Evolutionary conservation across 2,797 vertebrate genomes (phyloP), one percentile per base, ranked within the genome.

Genomic region (Smutsia gigantea): DNA sequence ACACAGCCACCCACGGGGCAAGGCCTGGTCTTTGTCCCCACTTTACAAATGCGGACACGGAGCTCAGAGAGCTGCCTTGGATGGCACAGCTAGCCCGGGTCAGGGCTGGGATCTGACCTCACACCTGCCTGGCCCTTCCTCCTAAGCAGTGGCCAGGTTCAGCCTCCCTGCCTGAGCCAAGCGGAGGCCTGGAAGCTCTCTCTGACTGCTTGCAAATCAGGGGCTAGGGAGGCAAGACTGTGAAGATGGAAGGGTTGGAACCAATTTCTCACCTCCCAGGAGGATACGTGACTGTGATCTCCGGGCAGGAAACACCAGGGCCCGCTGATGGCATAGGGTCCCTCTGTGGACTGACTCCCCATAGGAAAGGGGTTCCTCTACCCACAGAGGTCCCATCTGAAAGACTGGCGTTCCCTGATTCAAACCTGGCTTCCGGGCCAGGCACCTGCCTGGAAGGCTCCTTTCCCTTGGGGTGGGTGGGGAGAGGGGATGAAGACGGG

Each of bases 91-190:
- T 15, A n/a, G 68, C 51, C 39, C 18, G 18, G 27, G 7, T 27
- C 81, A 57, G 57, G 53, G 61, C 27, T 53, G 61, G 1, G 37
- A 29, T 82, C 61, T 57, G 75, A 84, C 49, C 21, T 53, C 46
- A 27, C 15, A 1, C 9, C 11, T 34, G 12, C 51, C 31, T 5
- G 4, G 25, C 42, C 77, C 25, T 69, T 42, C 19, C 39, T 13
- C 0, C 31, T 18, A 63, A 31, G 53, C 29, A 10, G 12, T 31
- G n/a, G 66, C 21, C 21, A 3, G 0, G 0, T 21, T 53, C 51
- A 19, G 17, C 42, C 49, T 42, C 39, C 9, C 77, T 69, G 42
- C 64, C 55, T 23, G 34, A n/a, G 13, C 3, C 68, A 34, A 0
- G 15, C 0, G 51, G 51, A 90, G 25, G 34, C 39, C 86, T 18